Percentiles rank a stretch among this genome's conserved stretches.
phyloP scores from a whole-genome alignment of 1,140 invertebrate species.

The Drosophila micromelanica region DNA sequence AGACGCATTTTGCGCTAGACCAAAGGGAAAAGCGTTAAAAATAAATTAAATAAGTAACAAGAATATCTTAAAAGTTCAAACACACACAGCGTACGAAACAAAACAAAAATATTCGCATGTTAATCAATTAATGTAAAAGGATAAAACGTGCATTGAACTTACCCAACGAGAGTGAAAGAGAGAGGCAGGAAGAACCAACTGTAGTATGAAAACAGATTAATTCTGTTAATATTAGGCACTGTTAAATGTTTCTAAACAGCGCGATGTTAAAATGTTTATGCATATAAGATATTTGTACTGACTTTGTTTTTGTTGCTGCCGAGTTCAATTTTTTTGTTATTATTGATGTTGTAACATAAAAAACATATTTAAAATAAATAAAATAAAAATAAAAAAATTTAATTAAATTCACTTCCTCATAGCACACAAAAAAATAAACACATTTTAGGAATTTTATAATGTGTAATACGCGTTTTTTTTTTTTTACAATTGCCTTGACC shows the following conservation, averaged over 20 bases:
- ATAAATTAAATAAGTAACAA: conserved; percentile 1
- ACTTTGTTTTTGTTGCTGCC: conserved; percentile 44
- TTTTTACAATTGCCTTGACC: conserved; percentile 78
- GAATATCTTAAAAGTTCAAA: conserved; percentile 77
- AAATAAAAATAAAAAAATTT: background rate
- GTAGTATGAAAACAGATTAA: background rate
- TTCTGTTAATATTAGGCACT: background rate
- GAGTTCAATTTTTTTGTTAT: conserved; percentile 55
- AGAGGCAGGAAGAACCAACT: background rate
- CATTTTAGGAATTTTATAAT: conserved; percentile 56
- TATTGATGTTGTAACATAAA: conserved; percentile 47
- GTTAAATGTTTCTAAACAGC: background rate
- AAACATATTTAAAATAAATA: conserved; percentile 42
- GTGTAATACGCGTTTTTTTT: conserved; percentile 55
- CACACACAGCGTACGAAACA: conserved; percentile 43
- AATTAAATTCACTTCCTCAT: conserved; percentile 70
- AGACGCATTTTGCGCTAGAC: conserved; percentile 79
- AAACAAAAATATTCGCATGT: conserved; percentile 35
- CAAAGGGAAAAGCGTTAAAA: conserved; percentile 42
- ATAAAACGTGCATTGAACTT: conserved; percentile 73
- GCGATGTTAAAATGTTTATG: conserved; percentile 13
- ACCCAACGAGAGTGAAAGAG: background rate
- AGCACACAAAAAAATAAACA: conserved; percentile 33
- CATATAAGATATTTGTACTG: conserved; percentile 17
- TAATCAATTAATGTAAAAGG: conserved; percentile 74